phyloP scores from a whole-genome alignment of 92 coral and sea anemone genomes.

The Muricea muricata region DNA sequence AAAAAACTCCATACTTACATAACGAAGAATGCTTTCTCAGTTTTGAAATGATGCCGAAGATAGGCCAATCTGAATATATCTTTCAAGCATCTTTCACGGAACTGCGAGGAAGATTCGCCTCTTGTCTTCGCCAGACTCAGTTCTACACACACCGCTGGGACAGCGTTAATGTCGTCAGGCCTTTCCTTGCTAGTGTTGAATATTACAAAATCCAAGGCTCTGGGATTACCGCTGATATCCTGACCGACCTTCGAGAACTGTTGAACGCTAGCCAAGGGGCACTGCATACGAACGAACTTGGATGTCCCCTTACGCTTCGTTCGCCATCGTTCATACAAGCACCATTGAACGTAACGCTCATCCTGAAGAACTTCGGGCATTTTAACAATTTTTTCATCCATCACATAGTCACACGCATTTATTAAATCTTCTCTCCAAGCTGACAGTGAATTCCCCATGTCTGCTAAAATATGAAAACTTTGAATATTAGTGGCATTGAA shows the following conservation, averaged over 20 bases:
- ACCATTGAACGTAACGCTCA: conserved; percentile 31
- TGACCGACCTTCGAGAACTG: conserved; percentile 29
- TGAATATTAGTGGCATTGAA: not conserved
- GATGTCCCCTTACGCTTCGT: conserved; percentile 21
- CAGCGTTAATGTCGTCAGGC: conserved; percentile 3
- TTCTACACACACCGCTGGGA: conserved; percentile 32
- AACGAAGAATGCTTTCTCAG: conserved; percentile 28
- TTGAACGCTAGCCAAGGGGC: conserved; percentile 42
- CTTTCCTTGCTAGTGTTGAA: conserved; percentile 1
- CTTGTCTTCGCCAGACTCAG: conserved; percentile 16
- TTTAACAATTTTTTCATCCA: conserved; percentile 40
- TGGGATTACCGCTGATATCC: conserved; percentile 10
- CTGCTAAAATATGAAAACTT: not conserved
- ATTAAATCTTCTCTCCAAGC: conserved; percentile 32
- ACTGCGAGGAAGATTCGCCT: not conserved
- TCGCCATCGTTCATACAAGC: conserved; percentile 30
- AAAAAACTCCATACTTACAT: not conserved
- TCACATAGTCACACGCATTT: conserved; percentile 15
- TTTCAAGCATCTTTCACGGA: conserved; percentile 37
- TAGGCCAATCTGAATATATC: conserved; percentile 31
- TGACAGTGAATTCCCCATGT: conserved; percentile 9
- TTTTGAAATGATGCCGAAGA: conserved; percentile 28
- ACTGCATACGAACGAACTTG: conserved; percentile 30
- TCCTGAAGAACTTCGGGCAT: conserved; percentile 41
- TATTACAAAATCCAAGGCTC: conserved; percentile 27